phyloP scores from a whole-genome alignment of 1,140 invertebrate genomes.

The Nylanderia fulva region DNA sequence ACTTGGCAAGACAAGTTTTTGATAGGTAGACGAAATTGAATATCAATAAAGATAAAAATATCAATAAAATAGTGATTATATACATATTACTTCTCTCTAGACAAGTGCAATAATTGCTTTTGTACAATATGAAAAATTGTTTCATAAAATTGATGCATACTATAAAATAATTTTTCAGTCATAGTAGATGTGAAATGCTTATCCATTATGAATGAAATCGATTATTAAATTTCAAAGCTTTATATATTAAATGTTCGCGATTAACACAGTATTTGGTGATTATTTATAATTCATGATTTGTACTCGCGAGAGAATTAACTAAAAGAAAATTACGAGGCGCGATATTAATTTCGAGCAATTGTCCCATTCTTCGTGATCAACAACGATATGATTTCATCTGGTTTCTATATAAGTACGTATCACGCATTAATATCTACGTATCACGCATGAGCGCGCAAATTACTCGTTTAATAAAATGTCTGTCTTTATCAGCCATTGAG shows the following conservation, averaged over 20 bases:
- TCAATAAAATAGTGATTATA: background rate
- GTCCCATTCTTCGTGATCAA: constrained; percentile 60
- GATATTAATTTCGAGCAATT: constrained; percentile 68
- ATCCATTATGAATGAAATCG: constrained; percentile 29
- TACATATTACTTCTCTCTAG: background rate
- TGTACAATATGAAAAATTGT: background rate
- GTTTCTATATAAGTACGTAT: constrained; percentile 63
- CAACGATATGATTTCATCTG: constrained; percentile 52
- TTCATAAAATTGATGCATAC: background rate
- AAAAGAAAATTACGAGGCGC: constrained; percentile 54
- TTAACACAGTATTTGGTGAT: constrained; percentile 24
- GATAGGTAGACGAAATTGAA: constrained; percentile 8
- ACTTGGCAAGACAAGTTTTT: constrained; percentile 5
- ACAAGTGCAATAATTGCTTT: background rate
- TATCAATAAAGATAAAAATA: background rate
- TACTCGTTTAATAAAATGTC: constrained; percentile 41
- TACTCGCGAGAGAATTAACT: constrained; percentile 13
- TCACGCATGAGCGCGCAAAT: constrained; percentile 53
- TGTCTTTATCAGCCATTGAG: constrained; percentile 30
- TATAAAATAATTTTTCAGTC: background rate
- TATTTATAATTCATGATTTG: constrained; percentile 45
- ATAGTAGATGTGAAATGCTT: background rate
- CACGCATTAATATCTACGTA: too few species aligned
- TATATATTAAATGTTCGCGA: background rate
- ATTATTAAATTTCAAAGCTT: constrained; percentile 32